Evolutionary conservation across 2,113 vertebrate species (phyloP), one percentile per base, ranked within the genome.

Genomic region (Rattus rattus): DNA sequence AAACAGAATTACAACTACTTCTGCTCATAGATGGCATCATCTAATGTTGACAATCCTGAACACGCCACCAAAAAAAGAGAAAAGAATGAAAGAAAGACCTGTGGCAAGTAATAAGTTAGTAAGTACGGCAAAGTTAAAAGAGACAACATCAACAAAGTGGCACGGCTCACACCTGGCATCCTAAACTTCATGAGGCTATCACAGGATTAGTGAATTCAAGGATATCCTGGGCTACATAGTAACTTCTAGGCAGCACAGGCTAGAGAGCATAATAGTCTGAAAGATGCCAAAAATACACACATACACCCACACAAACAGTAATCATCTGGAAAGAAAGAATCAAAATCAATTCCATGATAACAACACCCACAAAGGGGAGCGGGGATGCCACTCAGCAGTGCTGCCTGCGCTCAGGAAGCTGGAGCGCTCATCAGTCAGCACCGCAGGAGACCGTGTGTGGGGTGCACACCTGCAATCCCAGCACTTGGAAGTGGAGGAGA

Each of bases 1-100:
- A 12, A 94, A 94, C 88, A 92, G 36, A 83, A 77, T 39, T 86
- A 90, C 96, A 72, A 95, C 90, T 77, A 95, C 77, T 52, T 96
- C 36, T 90, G 43, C 81, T 90, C n/a, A 94, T 33, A 96, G 20
- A 89, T 77, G 28, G 26, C 39, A 95, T 63, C 8, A 56, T 20
- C n/a, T 75, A 47, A 81, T 39, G 17, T 3, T 75, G 47, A 92
- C 88, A 73, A 80, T 7, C 13, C 33, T n/a, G 52, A 80, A 56
- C 10, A 84, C 54, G 47, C 13, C 61, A 63, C 12, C 14, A 63
- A 73, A 84, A 69, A 73, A 33, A 19, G 43, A 22, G 2, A 72
- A 39, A 16, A 67, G 7, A 30, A 65, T 7, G 1, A 67, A 13
- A 67, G 26, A 5, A 11, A 67, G 65, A n/a, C 7, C 20, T 67